These are phyloP conservation scores for Patagioenas fasciata DNA, from an alignment of 2,113 vertebrate genomes.

Conservation along the genomic window DNA sequence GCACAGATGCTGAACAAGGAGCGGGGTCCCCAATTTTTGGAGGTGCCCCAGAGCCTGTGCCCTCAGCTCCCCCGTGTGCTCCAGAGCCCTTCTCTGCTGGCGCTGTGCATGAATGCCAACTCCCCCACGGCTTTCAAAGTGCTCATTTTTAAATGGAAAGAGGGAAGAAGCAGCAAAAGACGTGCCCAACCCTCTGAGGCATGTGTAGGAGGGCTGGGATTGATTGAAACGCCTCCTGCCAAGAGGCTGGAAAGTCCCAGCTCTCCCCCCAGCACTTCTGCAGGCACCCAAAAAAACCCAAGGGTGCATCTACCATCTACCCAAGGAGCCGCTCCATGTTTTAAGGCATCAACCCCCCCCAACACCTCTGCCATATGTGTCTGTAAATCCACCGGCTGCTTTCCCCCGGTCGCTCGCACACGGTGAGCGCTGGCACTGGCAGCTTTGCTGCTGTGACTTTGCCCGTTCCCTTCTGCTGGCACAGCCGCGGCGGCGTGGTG, in stretches of 20 bases:
- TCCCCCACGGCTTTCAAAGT: neutral
- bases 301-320: accelerated
- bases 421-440: neutral
- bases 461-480: neutral
- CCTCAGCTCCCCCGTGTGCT: neutral
- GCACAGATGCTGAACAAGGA: neutral
- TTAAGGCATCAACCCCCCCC: neutral
- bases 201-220: slow-evolving; percentile 13
- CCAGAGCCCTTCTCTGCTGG: neutral
- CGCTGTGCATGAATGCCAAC: neutral
- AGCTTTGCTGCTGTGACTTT: neutral
- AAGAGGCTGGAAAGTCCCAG: neutral
- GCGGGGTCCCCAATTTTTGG: neutral
- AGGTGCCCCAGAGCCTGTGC: neutral
- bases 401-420: neutral
- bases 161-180: neutral
- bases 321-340: accelerated
- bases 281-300: neutral
- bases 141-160: neutral
- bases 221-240: slow-evolving; percentile 10
- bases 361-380: neutral
- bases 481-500: neutral
- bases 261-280: neutral
- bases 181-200: neutral
- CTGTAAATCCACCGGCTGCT: neutral